Evolutionary conservation across 2,888 invertebrate species (phyloP).

Genomic region (Exocentrus adspersus): DNA sequence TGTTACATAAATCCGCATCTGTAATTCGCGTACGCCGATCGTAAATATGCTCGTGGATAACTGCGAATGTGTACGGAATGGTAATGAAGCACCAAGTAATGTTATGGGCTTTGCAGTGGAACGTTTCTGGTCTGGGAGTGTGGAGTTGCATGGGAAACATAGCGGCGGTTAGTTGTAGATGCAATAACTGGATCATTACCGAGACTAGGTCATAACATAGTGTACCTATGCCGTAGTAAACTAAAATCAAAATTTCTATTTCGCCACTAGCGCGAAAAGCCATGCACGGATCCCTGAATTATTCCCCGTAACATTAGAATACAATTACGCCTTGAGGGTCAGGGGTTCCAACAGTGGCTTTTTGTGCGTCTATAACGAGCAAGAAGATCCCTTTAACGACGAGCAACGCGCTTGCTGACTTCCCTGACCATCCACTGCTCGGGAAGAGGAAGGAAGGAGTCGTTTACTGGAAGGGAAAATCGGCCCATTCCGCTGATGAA

Average conservation of each 20-base stretch:
- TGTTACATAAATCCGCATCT: background rate
- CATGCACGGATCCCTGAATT: background rate
- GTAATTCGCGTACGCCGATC: background rate
- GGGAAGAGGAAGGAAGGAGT: slow-evolving; percentile 20
- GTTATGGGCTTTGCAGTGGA: background rate
- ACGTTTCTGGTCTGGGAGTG: background rate
- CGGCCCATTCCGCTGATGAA: slow-evolving; percentile 25
- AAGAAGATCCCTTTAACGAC: slow-evolving; percentile 14
- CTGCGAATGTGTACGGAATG: background rate
- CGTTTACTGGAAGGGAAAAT: slow-evolving; percentile 21
- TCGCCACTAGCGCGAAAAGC: background rate
- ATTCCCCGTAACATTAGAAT: slow-evolving; percentile 24
- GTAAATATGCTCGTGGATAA: background rate
- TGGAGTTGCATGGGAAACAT: background rate
- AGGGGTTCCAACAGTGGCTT: slow-evolving; percentile 7
- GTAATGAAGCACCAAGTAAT: background rate
- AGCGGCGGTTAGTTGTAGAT: no score
- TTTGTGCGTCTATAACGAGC: slow-evolving; percentile 16
- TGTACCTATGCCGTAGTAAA: no score
- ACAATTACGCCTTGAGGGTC: slow-evolving; percentile 18
- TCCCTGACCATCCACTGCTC: slow-evolving; percentile 12
- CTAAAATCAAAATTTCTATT: no score
- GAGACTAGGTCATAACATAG: no score
- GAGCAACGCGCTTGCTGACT: slow-evolving; percentile 14
- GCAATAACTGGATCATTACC: no score